Percentiles rank a stretch among this genome's conserved stretches.
Evolutionary conservation across 2,888 invertebrate species (phyloP).

Genomic region (Volucella inflata): DNA sequence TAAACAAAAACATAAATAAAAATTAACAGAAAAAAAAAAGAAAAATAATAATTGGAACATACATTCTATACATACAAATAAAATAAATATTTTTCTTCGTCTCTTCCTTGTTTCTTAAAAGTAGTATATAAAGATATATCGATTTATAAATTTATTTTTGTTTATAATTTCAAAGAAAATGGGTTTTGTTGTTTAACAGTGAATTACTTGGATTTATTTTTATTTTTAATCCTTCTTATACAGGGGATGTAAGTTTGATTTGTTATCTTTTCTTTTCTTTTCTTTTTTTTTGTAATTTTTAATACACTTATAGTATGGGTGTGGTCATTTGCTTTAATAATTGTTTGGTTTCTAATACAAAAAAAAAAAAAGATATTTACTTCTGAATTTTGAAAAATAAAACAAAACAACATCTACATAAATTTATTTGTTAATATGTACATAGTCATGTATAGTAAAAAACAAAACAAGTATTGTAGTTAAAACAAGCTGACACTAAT

Average conservation of each 20-base stretch:
- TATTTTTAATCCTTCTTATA: slow-evolving; percentile 42
- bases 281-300: slow-evolving; percentile 51
- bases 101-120: slow-evolving; percentile 55
- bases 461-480: not conserved
- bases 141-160: slow-evolving; percentile 52
- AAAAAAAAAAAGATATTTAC: slow-evolving; percentile 38
- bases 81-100: slow-evolving; percentile 77
- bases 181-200: slow-evolving; percentile 50
- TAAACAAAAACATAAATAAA: slow-evolving; percentile 64
- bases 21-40: slow-evolving; percentile 49
- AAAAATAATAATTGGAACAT: slow-evolving; percentile 76
- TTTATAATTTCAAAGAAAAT: slow-evolving; percentile 68
- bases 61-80: slow-evolving; percentile 77
- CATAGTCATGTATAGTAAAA: slow-evolving; percentile 40
- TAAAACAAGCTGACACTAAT: slow-evolving; percentile 32
- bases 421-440: slow-evolving; percentile 26
- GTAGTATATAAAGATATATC: slow-evolving; percentile 57
- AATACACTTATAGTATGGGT: slow-evolving; percentile 63
- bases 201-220: slow-evolving; percentile 29
- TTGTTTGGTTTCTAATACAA: slow-evolving; percentile 59
- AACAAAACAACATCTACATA: slow-evolving; percentile 55
- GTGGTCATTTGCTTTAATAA: slow-evolving; percentile 47
- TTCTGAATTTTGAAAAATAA: slow-evolving; percentile 33
- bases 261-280: slow-evolving; percentile 55
- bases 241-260: slow-evolving; percentile 48